Conservation (phyloP, 1,140 invertebrate genomes). For the Formica selysi region DNA sequence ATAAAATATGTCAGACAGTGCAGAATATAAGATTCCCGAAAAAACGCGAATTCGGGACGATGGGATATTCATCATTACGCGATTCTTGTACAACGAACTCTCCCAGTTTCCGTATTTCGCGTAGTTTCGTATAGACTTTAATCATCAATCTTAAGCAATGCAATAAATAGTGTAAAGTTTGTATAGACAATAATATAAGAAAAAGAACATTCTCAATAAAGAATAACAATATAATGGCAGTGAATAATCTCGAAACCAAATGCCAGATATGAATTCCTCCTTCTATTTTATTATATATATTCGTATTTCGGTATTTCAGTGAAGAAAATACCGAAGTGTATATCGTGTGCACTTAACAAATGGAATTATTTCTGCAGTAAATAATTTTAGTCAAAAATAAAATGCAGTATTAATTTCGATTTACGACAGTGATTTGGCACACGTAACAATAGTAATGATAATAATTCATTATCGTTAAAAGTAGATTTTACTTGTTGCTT, state of each 20-base stretch:
- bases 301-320: no score
- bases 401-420: slow-evolving; percentile 47
- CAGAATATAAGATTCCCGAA: background rate
- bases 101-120: background rate
- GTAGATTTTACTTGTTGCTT: slow-evolving; percentile 64
- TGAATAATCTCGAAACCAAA: slow-evolving; percentile 77
- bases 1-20: slow-evolving; percentile 56
- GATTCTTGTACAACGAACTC: background rate
- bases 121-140: background rate
- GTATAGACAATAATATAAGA: slow-evolving; percentile 57
- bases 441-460: slow-evolving; percentile 51
- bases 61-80: background rate
- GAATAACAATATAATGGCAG: slow-evolving; percentile 79
- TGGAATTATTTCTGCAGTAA: slow-evolving; percentile 20
- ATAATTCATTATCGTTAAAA: slow-evolving; percentile 63
- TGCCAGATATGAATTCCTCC: slow-evolving; percentile 43
- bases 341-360: background rate
- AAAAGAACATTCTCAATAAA: slow-evolving; percentile 47
- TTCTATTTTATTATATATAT: background rate
- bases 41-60: background rate
- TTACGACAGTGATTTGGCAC: slow-evolving; percentile 68
- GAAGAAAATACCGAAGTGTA: no score
- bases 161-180: slow-evolving; percentile 72
- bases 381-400: slow-evolving; percentile 30
- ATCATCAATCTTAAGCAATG: slow-evolving; percentile 65